Conservation (phyloP, 2,113 vertebrate genomes). For the Tursiops truncatus region DNA sequence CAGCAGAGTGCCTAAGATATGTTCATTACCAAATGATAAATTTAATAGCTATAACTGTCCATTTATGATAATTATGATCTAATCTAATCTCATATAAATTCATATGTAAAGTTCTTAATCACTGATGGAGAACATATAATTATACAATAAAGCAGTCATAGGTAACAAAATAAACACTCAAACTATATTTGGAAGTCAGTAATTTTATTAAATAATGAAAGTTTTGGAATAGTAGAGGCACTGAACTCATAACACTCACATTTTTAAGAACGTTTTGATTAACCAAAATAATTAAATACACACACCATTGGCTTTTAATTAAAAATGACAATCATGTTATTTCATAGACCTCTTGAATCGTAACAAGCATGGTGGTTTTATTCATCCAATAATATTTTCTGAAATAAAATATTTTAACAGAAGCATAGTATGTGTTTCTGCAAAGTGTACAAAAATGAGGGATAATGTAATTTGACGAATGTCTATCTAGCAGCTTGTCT, state of each 20-base stretch:
- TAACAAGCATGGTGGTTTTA: slow-evolving; percentile 48
- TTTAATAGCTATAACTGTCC: background rate
- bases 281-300: slow-evolving; percentile 76
- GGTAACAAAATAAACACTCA: slow-evolving; percentile 6
- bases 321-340: slow-evolving; percentile 67
- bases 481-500: background rate
- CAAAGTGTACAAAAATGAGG: background rate
- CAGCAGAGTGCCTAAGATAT: background rate
- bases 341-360: slow-evolving; percentile 59
- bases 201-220: slow-evolving; percentile 54
- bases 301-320: slow-evolving; percentile 75
- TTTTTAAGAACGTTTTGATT: slow-evolving; percentile 65
- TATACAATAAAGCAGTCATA: slow-evolving; percentile 45
- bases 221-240: slow-evolving; percentile 39
- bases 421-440: background rate
- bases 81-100: slow-evolving; percentile 36
- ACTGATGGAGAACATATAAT: slow-evolving; percentile 23
- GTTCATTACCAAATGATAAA: background rate
- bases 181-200: slow-evolving; percentile 49
- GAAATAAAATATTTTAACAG: slow-evolving; percentile 61
- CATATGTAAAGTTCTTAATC: background rate
- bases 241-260: slow-evolving; percentile 42
- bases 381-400: slow-evolving; percentile 47
- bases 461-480: background rate
- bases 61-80: background rate